phyloP scores from a whole-genome alignment of 2,113 vertebrate genomes.

The Apodemus speciosus region DNA sequence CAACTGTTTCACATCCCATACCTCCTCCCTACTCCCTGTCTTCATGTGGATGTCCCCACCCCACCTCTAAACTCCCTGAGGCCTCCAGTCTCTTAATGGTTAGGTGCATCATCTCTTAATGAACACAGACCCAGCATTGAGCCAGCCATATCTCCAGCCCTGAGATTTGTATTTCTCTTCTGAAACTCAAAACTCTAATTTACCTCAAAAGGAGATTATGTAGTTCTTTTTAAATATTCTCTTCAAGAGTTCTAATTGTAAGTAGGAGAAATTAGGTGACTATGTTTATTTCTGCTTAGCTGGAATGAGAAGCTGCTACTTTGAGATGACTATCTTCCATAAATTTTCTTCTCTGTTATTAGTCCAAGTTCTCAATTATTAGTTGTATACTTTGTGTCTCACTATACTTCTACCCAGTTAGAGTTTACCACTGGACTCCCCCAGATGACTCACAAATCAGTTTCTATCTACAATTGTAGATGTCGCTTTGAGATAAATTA shows the following conservation, averaged over 20 bases:
- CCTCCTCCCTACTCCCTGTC: too few relatives aligned
- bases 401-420: not conserved
- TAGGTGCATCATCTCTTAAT: too few relatives aligned
- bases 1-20: too few relatives aligned
- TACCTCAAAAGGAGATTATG: not conserved
- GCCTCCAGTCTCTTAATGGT: too few relatives aligned
- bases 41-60: too few relatives aligned
- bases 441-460: not conserved
- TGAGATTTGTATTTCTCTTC: not conserved
- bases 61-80: too few relatives aligned
- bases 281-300: not conserved
- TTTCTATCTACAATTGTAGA: not conserved
- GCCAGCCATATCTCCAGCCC: too few relatives aligned
- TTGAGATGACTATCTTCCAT: not conserved
- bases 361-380: not conserved
- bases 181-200: not conserved
- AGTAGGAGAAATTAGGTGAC: not conserved
- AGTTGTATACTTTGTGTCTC: not conserved
- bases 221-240: not conserved
- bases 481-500: not conserved
- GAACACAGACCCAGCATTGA: too few relatives aligned
- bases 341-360: not conserved
- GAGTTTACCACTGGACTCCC: not conserved
- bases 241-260: not conserved
- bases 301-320: conserved; percentile 18